Conservation (phyloP, 2,888 invertebrate genomes). For the Lithophane leautieri region DNA sequence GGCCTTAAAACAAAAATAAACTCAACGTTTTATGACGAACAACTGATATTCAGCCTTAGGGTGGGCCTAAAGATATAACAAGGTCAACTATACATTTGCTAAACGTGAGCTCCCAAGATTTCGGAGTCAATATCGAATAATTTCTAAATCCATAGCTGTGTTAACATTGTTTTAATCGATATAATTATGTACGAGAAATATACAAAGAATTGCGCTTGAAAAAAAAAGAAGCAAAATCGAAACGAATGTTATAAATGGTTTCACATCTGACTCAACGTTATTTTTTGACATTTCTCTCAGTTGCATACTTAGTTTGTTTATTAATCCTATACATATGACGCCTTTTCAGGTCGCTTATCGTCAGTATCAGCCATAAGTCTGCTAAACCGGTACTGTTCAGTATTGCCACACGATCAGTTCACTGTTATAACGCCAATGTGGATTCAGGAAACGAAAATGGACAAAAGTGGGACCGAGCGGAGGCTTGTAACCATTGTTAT, state of each 20-base stretch:
- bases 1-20: not conserved
- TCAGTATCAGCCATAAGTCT: constrained; percentile 92
- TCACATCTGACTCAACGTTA: not conserved
- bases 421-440: constrained; percentile 89
- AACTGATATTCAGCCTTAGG: not conserved
- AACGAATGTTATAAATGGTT: too few species aligned
- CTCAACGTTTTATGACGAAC: not conserved
- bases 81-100: not conserved
- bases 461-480: not conserved
- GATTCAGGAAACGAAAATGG: constrained; percentile 73
- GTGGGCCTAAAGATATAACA: not conserved
- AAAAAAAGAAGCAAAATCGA: not conserved
- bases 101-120: not conserved
- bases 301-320: not conserved
- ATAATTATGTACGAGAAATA: not conserved
- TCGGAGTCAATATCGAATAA: not conserved
- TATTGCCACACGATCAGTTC: constrained; percentile 95
- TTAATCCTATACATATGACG: not conserved
- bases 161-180: not conserved
- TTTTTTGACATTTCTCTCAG: not conserved
- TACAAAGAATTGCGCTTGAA: not conserved
- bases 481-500: constrained; percentile 91
- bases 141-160: not conserved
- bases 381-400: constrained; percentile 95
- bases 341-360: constrained; percentile 84